Evolutionary conservation across 2,888 invertebrate genomes (phyloP).

Genomic region (Hyles lineata): DNA sequence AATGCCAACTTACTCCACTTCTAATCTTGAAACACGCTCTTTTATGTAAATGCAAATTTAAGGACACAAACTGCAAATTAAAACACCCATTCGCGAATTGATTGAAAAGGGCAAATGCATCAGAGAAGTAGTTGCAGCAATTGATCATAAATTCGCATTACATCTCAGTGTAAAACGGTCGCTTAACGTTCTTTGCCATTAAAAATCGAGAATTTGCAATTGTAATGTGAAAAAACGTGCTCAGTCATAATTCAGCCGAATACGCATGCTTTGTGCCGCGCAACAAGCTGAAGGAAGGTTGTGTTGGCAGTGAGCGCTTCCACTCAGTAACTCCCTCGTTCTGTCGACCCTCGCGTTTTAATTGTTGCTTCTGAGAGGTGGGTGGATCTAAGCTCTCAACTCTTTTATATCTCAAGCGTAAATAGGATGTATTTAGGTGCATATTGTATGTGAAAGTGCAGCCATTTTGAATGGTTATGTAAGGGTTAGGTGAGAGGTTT

Average conservation of each 20-base stretch:
- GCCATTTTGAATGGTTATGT: slow-evolving; percentile 48
- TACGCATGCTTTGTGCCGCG: slow-evolving; percentile 64
- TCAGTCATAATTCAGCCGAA: slow-evolving; percentile 68
- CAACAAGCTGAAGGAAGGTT: slow-evolving; percentile 53
- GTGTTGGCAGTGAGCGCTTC: slow-evolving; percentile 64
- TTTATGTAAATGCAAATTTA: neutral
- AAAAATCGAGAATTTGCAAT: slow-evolving; percentile 10
- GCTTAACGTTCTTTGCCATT: neutral
- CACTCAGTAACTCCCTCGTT: slow-evolving; percentile 76
- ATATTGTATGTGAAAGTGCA: slow-evolving; percentile 44
- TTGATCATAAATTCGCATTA: neutral
- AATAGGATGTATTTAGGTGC: slow-evolving; percentile 51
- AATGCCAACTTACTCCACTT: neutral
- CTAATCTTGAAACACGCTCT: neutral
- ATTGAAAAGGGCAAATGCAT: no score
- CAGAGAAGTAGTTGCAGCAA: no score
- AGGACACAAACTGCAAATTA: no score
- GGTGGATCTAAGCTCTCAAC: slow-evolving; percentile 75
- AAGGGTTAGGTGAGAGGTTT: neutral
- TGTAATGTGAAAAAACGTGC: slow-evolving; percentile 51
- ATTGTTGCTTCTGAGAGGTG: slow-evolving; percentile 80
- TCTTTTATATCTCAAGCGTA: slow-evolving; percentile 70
- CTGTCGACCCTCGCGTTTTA: slow-evolving; percentile 74
- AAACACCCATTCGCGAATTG: no score
- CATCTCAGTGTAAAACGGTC: neutral